Evolutionary conservation across 2,113 vertebrate genomes (phyloP).

Genomic region (Tachysurus fulvidraco): DNA sequence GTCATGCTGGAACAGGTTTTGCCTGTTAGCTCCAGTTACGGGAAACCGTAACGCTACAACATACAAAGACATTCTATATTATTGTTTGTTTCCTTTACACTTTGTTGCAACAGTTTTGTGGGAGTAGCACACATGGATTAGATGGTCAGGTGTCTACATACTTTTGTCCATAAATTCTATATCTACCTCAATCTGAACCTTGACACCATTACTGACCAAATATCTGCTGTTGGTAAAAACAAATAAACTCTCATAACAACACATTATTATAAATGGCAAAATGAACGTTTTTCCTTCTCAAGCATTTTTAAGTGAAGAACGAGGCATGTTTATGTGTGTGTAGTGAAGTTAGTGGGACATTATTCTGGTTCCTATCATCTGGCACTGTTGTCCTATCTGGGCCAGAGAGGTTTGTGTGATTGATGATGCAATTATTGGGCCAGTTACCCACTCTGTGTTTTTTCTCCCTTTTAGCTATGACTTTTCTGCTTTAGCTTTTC

Average conservation of each 20-base stretch:
- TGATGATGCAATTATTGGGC: conserved; percentile 60
- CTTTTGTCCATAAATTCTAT: background rate
- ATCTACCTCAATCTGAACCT: background rate
- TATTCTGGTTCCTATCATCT: conserved; percentile 40
- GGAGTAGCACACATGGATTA: background rate
- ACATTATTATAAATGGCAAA: background rate
- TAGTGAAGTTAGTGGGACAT: background rate
- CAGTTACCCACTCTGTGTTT: conserved; percentile 45
- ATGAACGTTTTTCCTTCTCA: background rate
- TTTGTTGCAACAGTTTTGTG: background rate
- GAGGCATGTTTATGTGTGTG: background rate
- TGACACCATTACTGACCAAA: background rate
- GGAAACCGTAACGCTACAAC: background rate
- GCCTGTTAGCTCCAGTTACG: background rate
- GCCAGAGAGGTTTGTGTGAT: conserved; percentile 50
- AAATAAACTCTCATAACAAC: background rate
- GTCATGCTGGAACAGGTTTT: background rate
- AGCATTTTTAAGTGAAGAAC: background rate
- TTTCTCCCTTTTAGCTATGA: conserved; percentile 10
- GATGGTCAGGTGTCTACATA: background rate
- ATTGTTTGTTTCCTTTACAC: background rate
- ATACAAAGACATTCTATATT: background rate
- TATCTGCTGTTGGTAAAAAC: background rate
- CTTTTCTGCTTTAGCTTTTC: conserved; percentile 12
- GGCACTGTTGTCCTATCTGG: conserved; percentile 51